These are phyloP conservation scores for Pituophis catenifer DNA, from an alignment of 2,113 vertebrate species.

Conservation along the genomic window DNA sequence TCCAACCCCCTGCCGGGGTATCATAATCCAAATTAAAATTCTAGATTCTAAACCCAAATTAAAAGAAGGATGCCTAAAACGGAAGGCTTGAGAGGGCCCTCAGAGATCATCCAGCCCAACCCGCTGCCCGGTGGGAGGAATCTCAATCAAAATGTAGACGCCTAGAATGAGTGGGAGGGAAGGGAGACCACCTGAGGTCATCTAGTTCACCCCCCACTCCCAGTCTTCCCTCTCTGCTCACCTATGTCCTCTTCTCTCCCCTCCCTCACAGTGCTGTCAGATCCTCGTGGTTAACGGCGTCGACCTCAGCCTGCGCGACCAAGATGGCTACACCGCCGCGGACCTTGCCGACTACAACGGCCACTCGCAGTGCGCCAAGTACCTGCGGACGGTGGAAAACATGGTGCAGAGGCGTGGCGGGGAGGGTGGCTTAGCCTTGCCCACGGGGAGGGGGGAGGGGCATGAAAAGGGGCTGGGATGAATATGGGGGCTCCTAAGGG, in stretches of 20 bases:
- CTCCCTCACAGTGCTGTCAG: slow-evolving; percentile 88
- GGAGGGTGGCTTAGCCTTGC: too few species aligned
- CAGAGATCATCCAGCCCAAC: too few species aligned
- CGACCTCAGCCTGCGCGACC: slow-evolving; percentile 83
- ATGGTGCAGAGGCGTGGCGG: slow-evolving; percentile 74
- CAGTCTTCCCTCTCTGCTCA: too few species aligned
- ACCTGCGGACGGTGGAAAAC: slow-evolving; percentile 92
- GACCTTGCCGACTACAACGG: slow-evolving; percentile 93
- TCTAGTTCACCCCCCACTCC: not conserved
- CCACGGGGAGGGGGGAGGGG: fast-evolving
- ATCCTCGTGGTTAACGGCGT: slow-evolving; percentile 95
- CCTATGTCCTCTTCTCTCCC: too few species aligned
- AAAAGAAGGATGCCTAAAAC: too few species aligned
- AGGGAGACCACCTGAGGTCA: not conserved
- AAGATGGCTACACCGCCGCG: slow-evolving; percentile 87
- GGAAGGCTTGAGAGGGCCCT: too few species aligned
- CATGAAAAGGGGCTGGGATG: too few species aligned
- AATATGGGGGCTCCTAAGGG: too few species aligned
- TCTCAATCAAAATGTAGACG: too few species aligned
- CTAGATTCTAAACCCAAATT: too few species aligned
- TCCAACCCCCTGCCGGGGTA: not conserved
- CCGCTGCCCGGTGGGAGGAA: too few species aligned
- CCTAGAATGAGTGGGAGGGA: not conserved
- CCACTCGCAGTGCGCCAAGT: slow-evolving; percentile 91
- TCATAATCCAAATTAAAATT: not conserved